Conservation (phyloP, 2,797 vertebrate genomes). For the Pyrocephalus nanus region DNA sequence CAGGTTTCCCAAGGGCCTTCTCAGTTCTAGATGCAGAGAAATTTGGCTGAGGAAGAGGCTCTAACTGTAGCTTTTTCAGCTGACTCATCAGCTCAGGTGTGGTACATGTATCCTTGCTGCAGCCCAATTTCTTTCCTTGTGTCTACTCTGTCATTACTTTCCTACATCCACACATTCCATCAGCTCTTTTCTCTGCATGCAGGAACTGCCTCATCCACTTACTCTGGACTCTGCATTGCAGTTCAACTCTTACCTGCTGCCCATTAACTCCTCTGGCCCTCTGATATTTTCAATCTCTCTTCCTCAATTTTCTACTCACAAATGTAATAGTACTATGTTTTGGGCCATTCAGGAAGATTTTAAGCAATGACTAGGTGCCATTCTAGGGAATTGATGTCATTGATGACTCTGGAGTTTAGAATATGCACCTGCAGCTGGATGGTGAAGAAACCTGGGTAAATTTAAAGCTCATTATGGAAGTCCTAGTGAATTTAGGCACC, state of each 20-base stretch:
- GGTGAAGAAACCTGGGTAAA: not conserved
- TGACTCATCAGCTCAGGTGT: not conserved
- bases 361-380: not conserved
- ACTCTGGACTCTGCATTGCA: not conserved
- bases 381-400: not conserved
- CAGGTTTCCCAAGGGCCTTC: not conserved
- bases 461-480: not conserved
- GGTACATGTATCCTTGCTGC: not conserved
- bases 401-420: not conserved
- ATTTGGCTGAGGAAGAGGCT: not conserved
- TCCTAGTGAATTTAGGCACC: not conserved
- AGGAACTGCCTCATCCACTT: not conserved
- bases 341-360: not conserved
- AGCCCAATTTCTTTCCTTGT: not conserved
- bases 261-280: not conserved
- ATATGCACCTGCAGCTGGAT: not conserved
- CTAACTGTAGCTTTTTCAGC: not conserved
- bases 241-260: not conserved
- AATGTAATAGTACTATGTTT: not conserved
- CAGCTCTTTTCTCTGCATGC: not conserved
- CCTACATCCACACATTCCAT: not conserved
- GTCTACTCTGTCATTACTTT: not conserved
- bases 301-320: not conserved
- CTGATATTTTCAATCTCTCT: not conserved
- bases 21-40: not conserved